Conservation (phyloP, 2,888 invertebrate species). For the Cylloceria caligata region DNA sequence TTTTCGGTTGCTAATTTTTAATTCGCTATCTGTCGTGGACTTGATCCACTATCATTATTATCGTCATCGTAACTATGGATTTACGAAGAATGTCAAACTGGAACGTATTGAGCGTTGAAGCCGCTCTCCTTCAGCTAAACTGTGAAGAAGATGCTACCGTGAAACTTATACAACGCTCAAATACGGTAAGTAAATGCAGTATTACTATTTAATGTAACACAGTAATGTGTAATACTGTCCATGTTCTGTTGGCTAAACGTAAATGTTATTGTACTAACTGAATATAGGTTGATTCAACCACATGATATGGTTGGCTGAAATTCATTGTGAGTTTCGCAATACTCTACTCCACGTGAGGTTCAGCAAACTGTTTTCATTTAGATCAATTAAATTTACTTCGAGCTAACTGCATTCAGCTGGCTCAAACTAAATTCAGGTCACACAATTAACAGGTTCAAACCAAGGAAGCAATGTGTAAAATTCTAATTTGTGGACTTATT, state of each 20-base stretch:
- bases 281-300: too few relatives aligned
- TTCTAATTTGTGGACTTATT: too few relatives aligned
- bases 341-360: too few relatives aligned
- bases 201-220: background rate
- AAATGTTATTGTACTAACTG: background rate
- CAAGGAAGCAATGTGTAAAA: too few relatives aligned
- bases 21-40: conserved; percentile 27
- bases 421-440: too few relatives aligned
- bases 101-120: conserved; percentile 83
- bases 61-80: conserved; percentile 74
- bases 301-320: too few relatives aligned
- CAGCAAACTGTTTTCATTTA: too few relatives aligned
- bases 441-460: too few relatives aligned
- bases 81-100: conserved; percentile 84
- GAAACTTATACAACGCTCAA: conserved; percentile 74
- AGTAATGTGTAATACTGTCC: background rate
- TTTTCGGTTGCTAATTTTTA: conserved; percentile 36
- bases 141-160: conserved; percentile 76
- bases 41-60: background rate
- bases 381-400: too few relatives aligned
- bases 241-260: too few relatives aligned
- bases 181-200: conserved; percentile 77
- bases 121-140: conserved; percentile 81
- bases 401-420: too few relatives aligned
- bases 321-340: too few relatives aligned